Base-by-base conservation (phyloP, 2,113 vertebrate species). In the Turnix velox region DNA sequence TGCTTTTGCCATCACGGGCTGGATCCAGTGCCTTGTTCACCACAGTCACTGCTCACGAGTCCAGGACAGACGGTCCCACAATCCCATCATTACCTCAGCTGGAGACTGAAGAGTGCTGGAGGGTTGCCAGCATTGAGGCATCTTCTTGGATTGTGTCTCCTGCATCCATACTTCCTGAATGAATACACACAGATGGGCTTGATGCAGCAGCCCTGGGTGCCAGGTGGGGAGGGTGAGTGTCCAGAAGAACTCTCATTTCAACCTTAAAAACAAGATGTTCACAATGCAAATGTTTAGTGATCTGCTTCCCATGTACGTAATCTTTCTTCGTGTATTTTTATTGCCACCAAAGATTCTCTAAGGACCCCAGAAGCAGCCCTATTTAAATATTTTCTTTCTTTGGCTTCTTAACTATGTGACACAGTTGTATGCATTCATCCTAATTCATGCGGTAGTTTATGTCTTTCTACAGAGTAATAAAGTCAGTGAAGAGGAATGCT, bases 361-460 rank as follows among this genome's bases (percentile, higher is more conserved):
- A 88, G 69, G 61, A 75, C 63, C 59, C 22, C 22, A 61, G 83
- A 91, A 96, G 27, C 28, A 78, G 28, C 43, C 52, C 20, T 35
- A 79, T 61, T 92, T 93, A 84, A 93, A 19, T 84, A n/a, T 87
- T 91, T 71, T 69, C 33, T 85, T 87, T 79, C 54, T 87, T 65
- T 89, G 33, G 4, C 52, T 82, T 8, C 42, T 92, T 84, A 28
- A 14, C 30, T 79, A 0, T 55, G 43, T 88, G 54, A 82, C 66
- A 79, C 24, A 51, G 45, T 74, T 73, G 16, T 49, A 15, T 78
- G 49, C 10, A 1, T 87, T 92, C 72, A 33, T 62, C 73, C 48
- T 51, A 46, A 68, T 17, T 23, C 52, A 54, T 72, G 42, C 42
- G 19, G 42, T 66, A 42, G 22, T 90, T 84, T 37, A 7, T 31